Conservation (phyloP, 2,888 invertebrate species). For the Teinopalpus imperialis region DNA sequence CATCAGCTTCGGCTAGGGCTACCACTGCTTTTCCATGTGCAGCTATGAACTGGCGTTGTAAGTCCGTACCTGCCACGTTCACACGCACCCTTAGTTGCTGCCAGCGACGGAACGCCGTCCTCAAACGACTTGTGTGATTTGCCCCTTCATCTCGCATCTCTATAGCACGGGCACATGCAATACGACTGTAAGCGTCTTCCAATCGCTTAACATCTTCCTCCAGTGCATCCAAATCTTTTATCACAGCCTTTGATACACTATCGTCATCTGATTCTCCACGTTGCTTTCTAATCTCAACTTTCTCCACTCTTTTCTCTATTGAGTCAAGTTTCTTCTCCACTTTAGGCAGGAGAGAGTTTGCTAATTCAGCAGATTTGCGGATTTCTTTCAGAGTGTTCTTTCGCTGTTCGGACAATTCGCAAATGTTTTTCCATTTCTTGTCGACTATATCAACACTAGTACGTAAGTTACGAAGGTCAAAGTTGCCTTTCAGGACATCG, state of each 20-base stretch:
- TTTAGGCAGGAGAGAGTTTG: conserved; percentile 83
- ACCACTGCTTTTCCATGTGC: conserved; percentile 88
- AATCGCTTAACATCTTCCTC: conserved; percentile 84
- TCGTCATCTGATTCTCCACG: conserved; percentile 71
- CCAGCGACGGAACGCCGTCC: conserved; percentile 85
- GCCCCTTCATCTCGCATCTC: conserved; percentile 85
- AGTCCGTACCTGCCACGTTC: conserved; percentile 81
- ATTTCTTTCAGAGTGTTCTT: conserved; percentile 64
- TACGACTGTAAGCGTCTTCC: conserved; percentile 86
- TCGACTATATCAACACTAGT: conserved; percentile 87
- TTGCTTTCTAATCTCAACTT: conserved; percentile 67
- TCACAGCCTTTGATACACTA: conserved; percentile 81
- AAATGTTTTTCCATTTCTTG: conserved; percentile 90
- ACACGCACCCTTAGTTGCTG: conserved; percentile 83
- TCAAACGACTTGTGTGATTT: conserved; percentile 84
- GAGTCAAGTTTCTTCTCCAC: conserved; percentile 83
- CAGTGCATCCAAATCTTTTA: conserved; percentile 82
- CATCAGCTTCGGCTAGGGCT: conserved; percentile 87
- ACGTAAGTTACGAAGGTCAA: conserved; percentile 86
- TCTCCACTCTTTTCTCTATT: conserved; percentile 83
- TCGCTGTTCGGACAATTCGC: conserved; percentile 86
- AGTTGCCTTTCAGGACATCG: conserved; percentile 86
- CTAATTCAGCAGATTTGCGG: conserved; percentile 84
- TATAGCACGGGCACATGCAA: conserved; percentile 85
- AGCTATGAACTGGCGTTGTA: conserved; percentile 85